These are phyloP conservation scores for Apostichopus japonicus DNA, from an alignment of 35 echinoderm and acorn worm species.

Conservation along the genomic window DNA sequence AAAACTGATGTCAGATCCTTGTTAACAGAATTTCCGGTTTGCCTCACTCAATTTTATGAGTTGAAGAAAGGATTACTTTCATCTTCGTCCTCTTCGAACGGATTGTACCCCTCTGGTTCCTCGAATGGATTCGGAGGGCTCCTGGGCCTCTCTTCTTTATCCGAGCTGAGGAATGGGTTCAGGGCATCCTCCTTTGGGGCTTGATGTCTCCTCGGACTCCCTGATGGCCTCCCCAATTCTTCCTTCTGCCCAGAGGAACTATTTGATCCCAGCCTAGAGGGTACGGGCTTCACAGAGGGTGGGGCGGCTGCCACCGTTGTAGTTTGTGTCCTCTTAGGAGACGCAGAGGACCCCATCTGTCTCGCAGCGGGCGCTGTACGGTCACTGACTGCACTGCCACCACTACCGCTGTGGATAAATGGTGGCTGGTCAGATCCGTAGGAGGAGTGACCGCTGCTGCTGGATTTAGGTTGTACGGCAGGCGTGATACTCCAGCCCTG, in stretches of 20 bases:
- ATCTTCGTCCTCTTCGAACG: slow-evolving; percentile 63
- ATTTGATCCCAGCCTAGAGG: slow-evolving; percentile 8
- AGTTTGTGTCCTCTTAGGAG: background rate
- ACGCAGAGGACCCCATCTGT: background rate
- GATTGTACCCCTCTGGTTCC: slow-evolving; percentile 43
- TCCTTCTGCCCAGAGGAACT: slow-evolving; percentile 40
- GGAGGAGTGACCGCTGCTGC: background rate
- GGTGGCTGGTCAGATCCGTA: slow-evolving; percentile 43
- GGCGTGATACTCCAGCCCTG: slow-evolving; percentile 55
- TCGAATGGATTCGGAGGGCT: slow-evolving; percentile 70
- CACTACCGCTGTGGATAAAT: background rate
- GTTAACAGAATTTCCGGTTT: no score
- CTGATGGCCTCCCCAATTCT: background rate
- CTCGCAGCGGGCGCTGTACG: background rate
- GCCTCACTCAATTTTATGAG: background rate
- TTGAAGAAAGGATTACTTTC: slow-evolving; percentile 80
- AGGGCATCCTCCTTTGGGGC: slow-evolving; percentile 32
- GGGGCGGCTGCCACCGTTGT: background rate
- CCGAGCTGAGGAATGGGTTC: slow-evolving; percentile 58
- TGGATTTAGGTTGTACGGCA: slow-evolving; percentile 15
- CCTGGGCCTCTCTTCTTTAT: background rate
- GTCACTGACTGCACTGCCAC: background rate
- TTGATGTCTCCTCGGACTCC: background rate
- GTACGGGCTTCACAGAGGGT: background rate
- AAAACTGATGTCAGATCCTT: no score